Evolutionary conservation across 2,888 invertebrate species (phyloP), one percentile per base, ranked within the genome.

Genomic region (Epiblema foenella): DNA sequence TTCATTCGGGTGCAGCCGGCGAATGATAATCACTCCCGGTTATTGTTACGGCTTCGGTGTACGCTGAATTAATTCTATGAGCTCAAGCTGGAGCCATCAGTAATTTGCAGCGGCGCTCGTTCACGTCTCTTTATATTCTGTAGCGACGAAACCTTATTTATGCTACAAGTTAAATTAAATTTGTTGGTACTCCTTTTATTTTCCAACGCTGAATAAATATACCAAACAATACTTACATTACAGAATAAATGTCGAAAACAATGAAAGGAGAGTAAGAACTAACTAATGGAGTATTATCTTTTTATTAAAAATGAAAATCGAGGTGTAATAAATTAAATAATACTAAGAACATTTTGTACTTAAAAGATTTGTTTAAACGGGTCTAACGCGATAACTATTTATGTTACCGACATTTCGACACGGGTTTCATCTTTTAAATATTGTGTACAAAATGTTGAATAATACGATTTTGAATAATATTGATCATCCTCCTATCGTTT

Each of bases 21-120:
- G 84, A 83, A 83, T 84, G 83, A 83, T 83, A 83, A 86, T 85
- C 83, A 85, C 83, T 85, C 83, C 82, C 81, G 82, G 85, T 84
- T 86, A 85, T 85, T 86, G 83, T 86, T 85, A 84, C 81, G 75
- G 81, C 80, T 79, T 80, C 82, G 82, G 81, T 83, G 84, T 78
- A 80, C 80, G 83, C 82, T 80, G 83, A 86, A 85, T 85, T 86
- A 85, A 86, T 86, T 86, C 81, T 78, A 83, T 78, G 82, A 82
- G 79, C 77, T 77, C 79, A 81, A 81, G 84, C 83, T 82, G 81
- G 75, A 77, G 78, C 71, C 67, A 67, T 71, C 60, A 67, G 71
- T 71, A 71, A 71, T 71, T 66, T 67, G 71, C 62, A 67, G 62
- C 24, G 68, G 15, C 20, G 12, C 54, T 62, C 60, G 60, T 62